These are phyloP conservation scores for Serrognathus titanus DNA, from an alignment of 2,888 invertebrate species.

Conservation along the genomic window DNA sequence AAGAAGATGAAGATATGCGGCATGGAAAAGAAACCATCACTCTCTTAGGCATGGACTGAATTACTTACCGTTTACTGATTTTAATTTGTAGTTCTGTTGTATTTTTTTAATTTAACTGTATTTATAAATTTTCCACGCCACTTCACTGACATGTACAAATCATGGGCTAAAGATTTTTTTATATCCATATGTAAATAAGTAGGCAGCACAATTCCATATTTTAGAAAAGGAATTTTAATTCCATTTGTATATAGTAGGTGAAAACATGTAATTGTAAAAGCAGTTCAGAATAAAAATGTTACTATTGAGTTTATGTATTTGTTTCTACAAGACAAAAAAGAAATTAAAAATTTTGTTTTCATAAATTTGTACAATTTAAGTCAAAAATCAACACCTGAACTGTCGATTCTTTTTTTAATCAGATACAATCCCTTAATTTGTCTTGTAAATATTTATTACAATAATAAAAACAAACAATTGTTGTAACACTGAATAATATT, in stretches of 20 bases:
- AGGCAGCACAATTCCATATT: slow-evolving; percentile 14
- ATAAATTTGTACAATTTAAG: too few relatives aligned
- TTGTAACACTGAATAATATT: too few relatives aligned
- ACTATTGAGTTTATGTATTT: not conserved
- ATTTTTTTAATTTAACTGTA: not conserved
- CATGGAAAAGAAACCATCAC: slow-evolving; percentile 42
- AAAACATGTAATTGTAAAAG: slow-evolving; percentile 18
- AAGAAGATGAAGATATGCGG: slow-evolving; percentile 36
- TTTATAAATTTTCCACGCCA: not conserved
- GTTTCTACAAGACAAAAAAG: too few relatives aligned
- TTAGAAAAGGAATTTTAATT: not conserved
- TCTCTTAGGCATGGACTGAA: slow-evolving; percentile 40
- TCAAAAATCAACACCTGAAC: too few relatives aligned
- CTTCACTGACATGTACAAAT: too few relatives aligned
- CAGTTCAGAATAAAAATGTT: slow-evolving; percentile 17
- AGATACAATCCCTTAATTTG: too few relatives aligned
- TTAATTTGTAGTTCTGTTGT: not conserved
- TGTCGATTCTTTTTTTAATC: too few relatives aligned
- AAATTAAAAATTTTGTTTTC: too few relatives aligned
- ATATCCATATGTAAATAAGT: not conserved
- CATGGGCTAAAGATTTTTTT: too few relatives aligned
- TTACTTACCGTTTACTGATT: slow-evolving; percentile 7
- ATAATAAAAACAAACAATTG: too few relatives aligned
- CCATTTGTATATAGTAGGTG: slow-evolving; percentile 20
- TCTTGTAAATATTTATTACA: too few relatives aligned